Conservation (phyloP, 2,113 vertebrate species). For the Balaenoptera acutorostrata region DNA sequence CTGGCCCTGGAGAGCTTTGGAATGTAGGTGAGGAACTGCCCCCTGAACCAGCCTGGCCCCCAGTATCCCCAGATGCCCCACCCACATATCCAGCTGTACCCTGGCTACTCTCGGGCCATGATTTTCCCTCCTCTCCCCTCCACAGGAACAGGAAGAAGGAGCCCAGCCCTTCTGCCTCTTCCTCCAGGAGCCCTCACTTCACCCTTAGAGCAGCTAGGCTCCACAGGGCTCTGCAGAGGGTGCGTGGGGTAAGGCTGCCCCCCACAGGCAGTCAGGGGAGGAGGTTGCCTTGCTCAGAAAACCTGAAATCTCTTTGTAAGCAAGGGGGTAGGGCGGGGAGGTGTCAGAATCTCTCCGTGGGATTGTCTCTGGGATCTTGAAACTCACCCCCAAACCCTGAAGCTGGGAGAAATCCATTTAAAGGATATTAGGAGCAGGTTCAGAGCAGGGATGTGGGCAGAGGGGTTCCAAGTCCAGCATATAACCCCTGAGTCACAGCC, state of each 20-base stretch:
- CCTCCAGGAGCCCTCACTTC: neutral
- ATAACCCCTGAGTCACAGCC: neutral
- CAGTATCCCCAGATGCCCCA: neutral
- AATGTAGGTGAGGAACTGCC: no score
- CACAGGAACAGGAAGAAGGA: neutral
- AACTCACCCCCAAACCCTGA: neutral
- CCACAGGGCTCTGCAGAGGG: neutral
- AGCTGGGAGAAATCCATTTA: neutral
- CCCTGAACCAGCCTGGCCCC: neutral
- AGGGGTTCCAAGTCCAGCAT: neutral
- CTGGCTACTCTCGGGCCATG: neutral
- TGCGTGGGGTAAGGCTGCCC: constrained; percentile 67
- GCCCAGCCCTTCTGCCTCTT: neutral
- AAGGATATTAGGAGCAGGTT: neutral
- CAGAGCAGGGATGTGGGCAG: rapidly evolving
- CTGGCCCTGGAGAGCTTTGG: neutral
- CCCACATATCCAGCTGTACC: neutral
- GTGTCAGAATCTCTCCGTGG: neutral
- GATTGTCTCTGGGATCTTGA: neutral
- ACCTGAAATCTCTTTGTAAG: neutral
- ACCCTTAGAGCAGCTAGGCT: neutral
- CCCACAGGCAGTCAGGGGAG: constrained; percentile 53
- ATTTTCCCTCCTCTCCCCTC: neutral
- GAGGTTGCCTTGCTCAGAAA: neutral
- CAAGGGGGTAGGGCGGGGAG: neutral